phyloP scores from a whole-genome alignment of 2,797 vertebrate species.

The Amphiprion clarkii region DNA sequence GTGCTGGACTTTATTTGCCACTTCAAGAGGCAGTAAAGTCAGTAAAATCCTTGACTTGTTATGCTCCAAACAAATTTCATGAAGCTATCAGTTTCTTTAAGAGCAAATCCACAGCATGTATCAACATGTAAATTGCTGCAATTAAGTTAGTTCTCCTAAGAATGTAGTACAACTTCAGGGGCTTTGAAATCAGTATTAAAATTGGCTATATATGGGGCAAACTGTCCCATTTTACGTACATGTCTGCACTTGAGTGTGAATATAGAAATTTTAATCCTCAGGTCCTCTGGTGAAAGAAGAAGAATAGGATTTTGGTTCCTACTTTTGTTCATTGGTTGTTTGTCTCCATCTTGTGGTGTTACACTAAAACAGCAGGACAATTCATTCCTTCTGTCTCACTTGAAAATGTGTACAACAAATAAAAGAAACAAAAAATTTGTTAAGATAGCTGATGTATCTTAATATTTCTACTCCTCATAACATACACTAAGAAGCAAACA shows the following conservation, averaged over 20 bases:
- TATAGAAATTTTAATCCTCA: background rate
- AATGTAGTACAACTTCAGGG: background rate
- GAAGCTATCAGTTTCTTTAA: too few species aligned
- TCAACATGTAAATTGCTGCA: background rate
- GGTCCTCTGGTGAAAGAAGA: background rate
- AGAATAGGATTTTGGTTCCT: background rate
- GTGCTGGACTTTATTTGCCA: background rate
- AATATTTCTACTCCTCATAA: background rate
- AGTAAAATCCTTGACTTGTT: too few species aligned
- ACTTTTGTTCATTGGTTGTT: constrained; percentile 25
- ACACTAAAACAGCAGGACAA: background rate
- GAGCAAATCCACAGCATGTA: too few species aligned
- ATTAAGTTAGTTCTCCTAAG: background rate
- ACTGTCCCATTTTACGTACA: background rate
- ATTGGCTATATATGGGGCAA: background rate
- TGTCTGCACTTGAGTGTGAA: background rate
- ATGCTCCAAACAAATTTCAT: too few species aligned
- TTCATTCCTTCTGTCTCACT: background rate
- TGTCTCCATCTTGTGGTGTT: constrained; percentile 70
- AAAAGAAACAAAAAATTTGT: background rate
- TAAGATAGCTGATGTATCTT: background rate
- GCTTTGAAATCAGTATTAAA: background rate
- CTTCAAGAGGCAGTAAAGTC: background rate
- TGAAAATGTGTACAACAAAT: background rate
- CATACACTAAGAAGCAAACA: background rate